Conservation (phyloP, 2,797 vertebrate genomes). For the Apodemus agrarius region DNA sequence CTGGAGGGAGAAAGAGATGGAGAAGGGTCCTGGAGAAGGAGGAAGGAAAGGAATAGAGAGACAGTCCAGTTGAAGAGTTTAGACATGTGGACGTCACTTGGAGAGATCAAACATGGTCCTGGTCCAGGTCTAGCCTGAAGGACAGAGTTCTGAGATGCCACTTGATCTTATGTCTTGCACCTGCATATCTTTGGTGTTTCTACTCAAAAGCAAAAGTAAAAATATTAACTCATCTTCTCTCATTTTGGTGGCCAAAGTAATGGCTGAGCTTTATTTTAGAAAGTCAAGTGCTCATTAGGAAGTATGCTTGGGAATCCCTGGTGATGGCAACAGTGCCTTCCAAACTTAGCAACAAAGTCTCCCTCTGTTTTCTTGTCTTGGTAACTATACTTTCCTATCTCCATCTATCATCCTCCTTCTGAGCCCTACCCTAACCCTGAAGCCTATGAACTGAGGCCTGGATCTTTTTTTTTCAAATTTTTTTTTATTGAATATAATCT, state of each 20-base stretch:
- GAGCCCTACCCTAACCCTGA: not conserved
- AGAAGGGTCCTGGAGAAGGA: not conserved
- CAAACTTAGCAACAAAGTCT: not conserved
- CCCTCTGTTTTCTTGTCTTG: not conserved
- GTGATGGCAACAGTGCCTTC: not conserved
- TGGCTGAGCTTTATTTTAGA: not conserved
- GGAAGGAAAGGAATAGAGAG: not conserved
- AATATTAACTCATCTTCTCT: not conserved
- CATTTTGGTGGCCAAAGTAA: not conserved
- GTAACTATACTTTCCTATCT: not conserved
- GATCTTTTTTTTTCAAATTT: too few relatives aligned
- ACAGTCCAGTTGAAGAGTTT: not conserved
- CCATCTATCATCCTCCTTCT: not conserved
- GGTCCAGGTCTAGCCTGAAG: not conserved
- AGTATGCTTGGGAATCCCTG: not conserved
- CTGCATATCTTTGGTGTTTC: not conserved
- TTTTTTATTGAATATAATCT: too few relatives aligned
- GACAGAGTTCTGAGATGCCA: not conserved
- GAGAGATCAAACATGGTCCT: not conserved
- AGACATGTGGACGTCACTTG: not conserved
- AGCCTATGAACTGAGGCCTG: not conserved
- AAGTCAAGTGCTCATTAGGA: not conserved
- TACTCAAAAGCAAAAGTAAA: not conserved
- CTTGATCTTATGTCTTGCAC: not conserved
- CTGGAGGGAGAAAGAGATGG: not conserved